phyloP scores from a whole-genome alignment of 53 echinoderm and acorn worm species.

The Antedon mediterranea region DNA sequence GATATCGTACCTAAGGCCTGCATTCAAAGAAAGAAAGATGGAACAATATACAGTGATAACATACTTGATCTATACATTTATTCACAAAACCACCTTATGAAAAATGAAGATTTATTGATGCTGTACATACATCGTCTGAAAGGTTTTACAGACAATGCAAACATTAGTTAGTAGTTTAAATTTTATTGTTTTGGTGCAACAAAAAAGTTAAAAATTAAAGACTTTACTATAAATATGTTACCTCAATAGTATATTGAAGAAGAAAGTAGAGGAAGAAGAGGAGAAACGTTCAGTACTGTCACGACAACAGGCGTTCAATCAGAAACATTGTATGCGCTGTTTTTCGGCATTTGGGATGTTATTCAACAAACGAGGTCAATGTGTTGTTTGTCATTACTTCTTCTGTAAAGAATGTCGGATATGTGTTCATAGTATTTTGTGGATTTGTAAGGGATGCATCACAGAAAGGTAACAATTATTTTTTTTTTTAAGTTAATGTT shows the following conservation, averaged over 20 bases:
- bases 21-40: too few relatives aligned
- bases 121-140: too few relatives aligned
- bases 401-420: constrained; percentile 68
- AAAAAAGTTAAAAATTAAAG: too few relatives aligned
- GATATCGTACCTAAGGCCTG: too few relatives aligned
- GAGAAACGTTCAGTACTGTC: constrained; percentile 91
- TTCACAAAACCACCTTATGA: too few relatives aligned
- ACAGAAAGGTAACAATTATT: not conserved
- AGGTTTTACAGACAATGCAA: too few relatives aligned
- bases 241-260: constrained; percentile 57
- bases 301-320: constrained; percentile 80
- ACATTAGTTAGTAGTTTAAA: too few relatives aligned
- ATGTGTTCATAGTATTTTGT: not conserved
- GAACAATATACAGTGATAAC: too few relatives aligned
- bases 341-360: constrained; percentile 91
- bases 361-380: constrained; percentile 78
- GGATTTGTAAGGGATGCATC: not conserved
- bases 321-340: constrained; percentile 94
- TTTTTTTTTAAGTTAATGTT: too few relatives aligned
- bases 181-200: too few relatives aligned
- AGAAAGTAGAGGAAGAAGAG: constrained; percentile 74
- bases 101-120: too few relatives aligned
- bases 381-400: constrained; percentile 52
- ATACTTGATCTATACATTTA: too few relatives aligned
- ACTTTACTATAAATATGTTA: not conserved